Base-by-base conservation (phyloP, 2,888 invertebrate genomes). In the Conops quadrifasciatus region DNA sequence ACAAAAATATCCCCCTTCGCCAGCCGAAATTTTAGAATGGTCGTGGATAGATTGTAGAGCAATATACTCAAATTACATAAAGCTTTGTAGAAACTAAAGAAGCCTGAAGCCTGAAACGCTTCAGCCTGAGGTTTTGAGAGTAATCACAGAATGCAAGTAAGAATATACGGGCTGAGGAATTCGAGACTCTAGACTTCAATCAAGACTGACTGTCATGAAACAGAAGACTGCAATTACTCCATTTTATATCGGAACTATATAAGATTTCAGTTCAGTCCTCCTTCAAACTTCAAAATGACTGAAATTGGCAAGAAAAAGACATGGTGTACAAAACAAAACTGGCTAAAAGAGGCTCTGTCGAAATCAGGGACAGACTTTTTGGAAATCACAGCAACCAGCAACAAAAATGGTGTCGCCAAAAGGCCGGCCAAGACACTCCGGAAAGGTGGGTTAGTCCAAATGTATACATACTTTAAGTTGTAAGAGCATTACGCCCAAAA, bases 321-420 rank as follows among this genome's bases (percentile, higher is more conserved):
- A 74, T 84, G 85, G 85, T 71, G 75, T 21, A 74, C 85, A 76
- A 86, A 87, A 79, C 87, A 87, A 80, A 86, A 86, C 78, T 88
- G 88, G 88, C 86, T 88, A 78, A 88, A 87, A 78, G 86, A 87
- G 82, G 84, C 87, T 60, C 83, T 87, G 59, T 84, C 85, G 62
- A 87, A 87, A 77, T 87, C 87, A 19, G 83, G 84, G 65, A 85
- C 84, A 30, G 85, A 85, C 75, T 77, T 86, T 67, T 78, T 84
- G 76, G 84, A 84, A 79, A 79, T 84, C 71, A 80, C 84, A 67
- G 80, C 81, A 53, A 75, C 75, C 67, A 77, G 78, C 74, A 70
- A 76, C 28, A 79, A 77, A 72, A 70, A 64, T 45, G 58, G 64
- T 3, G 36, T 7, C 45, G 71, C 67, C 36, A 75, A 75, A 77